Evolutionary conservation across 2,888 invertebrate species (phyloP).

Genomic region (Magallana nippona): DNA sequence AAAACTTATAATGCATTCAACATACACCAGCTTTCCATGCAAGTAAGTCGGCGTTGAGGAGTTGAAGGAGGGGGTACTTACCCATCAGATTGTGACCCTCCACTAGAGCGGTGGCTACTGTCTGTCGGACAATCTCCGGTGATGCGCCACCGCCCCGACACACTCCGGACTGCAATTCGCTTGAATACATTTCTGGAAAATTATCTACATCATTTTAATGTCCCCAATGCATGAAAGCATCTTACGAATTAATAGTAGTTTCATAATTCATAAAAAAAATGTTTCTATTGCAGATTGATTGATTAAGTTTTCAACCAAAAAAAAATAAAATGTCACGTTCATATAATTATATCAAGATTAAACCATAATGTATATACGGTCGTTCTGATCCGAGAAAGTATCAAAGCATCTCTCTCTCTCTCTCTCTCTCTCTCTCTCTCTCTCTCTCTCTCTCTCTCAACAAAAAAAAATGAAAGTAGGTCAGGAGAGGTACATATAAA

Average conservation of each 20-base stretch:
- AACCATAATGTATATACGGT: too few species aligned
- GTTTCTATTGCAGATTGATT: too few species aligned
- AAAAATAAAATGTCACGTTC: too few species aligned
- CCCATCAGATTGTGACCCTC: conserved; percentile 89
- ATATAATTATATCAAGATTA: too few species aligned
- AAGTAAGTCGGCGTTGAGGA: too few species aligned
- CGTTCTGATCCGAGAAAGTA: too few species aligned
- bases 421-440: conserved; percentile 16
- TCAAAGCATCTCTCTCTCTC: neutral
- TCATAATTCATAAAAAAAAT: neutral
- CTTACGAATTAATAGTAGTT: neutral
- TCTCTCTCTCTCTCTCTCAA: neutral
- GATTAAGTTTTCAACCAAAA: too few species aligned
- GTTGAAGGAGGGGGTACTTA: neutral
- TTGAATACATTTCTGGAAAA: conserved; percentile 87
- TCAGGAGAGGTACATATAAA: neutral
- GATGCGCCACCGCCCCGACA: conserved; percentile 84
- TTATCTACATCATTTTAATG: neutral
- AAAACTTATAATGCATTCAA: too few species aligned
- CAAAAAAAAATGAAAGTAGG: neutral
- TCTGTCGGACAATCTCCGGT: conserved; percentile 88
- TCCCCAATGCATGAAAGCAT: too few species aligned
- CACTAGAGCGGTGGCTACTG: conserved; percentile 83
- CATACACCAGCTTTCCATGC: too few species aligned
- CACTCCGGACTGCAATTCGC: conserved; percentile 85